A percentile compares a stretch with the other conserved stretches of the same genome.
Evolutionary conservation across 2,113 vertebrate species (phyloP).

Genomic region (Heterotis niloticus): DNA sequence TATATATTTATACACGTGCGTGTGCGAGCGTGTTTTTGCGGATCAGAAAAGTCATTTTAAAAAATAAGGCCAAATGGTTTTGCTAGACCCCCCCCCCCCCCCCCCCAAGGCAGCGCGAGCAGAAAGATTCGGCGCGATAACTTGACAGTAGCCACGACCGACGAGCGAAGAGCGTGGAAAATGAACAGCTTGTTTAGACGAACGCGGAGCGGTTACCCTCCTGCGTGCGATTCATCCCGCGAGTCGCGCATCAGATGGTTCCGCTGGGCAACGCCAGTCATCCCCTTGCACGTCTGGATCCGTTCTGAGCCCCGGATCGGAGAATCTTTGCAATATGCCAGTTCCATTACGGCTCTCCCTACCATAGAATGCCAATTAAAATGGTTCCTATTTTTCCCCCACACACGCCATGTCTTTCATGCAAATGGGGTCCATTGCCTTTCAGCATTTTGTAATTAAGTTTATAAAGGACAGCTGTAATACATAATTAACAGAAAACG

Average conservation of each 20-base stretch:
- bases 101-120: conserved; percentile 55
- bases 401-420: conserved; percentile 96
- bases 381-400: conserved; percentile 84
- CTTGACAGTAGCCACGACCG: conserved; percentile 41
- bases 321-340: conserved; percentile 87
- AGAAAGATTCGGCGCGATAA: conserved; percentile 53
- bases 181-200: conserved; percentile 53
- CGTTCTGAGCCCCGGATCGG: conserved; percentile 73
- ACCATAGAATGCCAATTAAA: conserved; percentile 97
- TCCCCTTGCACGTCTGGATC: conserved; percentile 68
- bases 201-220: conserved; percentile 32
- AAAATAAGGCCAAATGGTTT: conserved; percentile 48
- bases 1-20: too few relatives aligned
- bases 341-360: conserved; percentile 90
- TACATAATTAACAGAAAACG: conserved; percentile 99
- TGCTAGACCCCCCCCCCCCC: conserved; percentile 50
- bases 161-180: conserved; percentile 26
- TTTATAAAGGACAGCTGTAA: conserved; percentile 99
- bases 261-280: conserved; percentile 52
- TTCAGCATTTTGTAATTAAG: conserved; percentile 98
- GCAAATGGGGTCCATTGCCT: conserved; percentile 90
- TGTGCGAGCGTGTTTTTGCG: too few relatives aligned
- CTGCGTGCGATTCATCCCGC: conserved; percentile 37
- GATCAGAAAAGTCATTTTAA: conserved; percentile 50
- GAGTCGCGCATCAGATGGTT: conserved; percentile 35